These are phyloP conservation scores for Hesperophylax magnus DNA, from an alignment of 1,140 invertebrate genomes.

Conservation along the genomic window DNA sequence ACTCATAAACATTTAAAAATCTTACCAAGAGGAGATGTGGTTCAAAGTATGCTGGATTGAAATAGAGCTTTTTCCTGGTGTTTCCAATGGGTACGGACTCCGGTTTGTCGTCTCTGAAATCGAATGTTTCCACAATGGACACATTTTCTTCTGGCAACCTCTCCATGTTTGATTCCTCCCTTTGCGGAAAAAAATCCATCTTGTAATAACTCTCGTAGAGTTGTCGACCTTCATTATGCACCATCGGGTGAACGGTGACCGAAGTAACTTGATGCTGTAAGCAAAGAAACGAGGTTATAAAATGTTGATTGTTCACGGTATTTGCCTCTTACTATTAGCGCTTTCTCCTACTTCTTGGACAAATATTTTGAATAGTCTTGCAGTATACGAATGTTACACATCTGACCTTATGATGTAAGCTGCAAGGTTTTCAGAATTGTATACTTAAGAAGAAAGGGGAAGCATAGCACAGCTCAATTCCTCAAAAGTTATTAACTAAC, in stretches of 20 bases:
- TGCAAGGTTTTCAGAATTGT: no score
- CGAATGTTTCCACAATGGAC: slow-evolving; percentile 85
- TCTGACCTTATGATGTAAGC: no score
- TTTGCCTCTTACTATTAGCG: no score
- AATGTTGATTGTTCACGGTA: no score
- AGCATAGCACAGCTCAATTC: no score
- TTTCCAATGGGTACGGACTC: slow-evolving; percentile 77
- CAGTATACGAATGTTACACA: no score
- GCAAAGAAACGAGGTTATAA: not conserved
- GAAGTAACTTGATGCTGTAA: slow-evolving; percentile 75
- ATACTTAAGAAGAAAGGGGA: no score
- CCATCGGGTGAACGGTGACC: slow-evolving; percentile 77
- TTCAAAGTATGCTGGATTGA: slow-evolving; percentile 91
- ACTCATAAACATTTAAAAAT: not conserved
- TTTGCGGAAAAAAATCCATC: slow-evolving; percentile 61
- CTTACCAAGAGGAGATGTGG: slow-evolving; percentile 85
- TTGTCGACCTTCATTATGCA: slow-evolving; percentile 59
- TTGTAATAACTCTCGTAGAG: slow-evolving; percentile 62
- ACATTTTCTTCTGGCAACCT: slow-evolving; percentile 86
- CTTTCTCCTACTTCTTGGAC: no score
- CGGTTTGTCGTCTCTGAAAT: slow-evolving; percentile 73
- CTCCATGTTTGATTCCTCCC: slow-evolving; percentile 75
- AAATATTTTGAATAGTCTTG: no score
- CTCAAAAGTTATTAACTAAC: no score
- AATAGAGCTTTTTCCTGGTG: slow-evolving; percentile 84